Evolutionary conservation across 2,888 invertebrate genomes (phyloP).

Genomic region (Cybosia mesomella): DNA sequence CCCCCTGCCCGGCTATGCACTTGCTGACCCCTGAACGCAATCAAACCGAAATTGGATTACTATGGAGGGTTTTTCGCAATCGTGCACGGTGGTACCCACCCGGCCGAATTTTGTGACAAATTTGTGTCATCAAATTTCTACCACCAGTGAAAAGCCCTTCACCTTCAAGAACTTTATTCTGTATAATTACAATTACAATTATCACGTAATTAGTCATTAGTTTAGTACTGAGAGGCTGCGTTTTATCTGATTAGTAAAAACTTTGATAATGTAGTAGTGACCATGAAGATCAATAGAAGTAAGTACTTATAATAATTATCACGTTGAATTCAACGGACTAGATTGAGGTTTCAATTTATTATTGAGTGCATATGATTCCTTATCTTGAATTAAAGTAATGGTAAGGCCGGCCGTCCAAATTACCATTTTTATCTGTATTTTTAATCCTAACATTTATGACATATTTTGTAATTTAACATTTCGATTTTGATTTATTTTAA

Average conservation of each 20-base stretch:
- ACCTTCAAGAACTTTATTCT: not conserved
- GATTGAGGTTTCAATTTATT: not conserved
- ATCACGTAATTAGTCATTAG: constrained; percentile 15
- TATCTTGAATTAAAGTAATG: constrained; percentile 1
- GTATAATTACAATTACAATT: not conserved
- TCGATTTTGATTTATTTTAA: no score
- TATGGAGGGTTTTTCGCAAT: no score
- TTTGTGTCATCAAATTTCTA: no score
- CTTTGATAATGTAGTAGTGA: not conserved
- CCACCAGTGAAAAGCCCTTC: no score
- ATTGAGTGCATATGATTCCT: not conserved
- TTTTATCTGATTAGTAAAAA: constrained; percentile 3
- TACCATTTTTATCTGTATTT: not conserved
- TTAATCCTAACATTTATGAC: no score
- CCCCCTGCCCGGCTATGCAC: no score
- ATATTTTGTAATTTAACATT: no score
- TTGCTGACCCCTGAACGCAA: no score
- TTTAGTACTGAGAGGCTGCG: not conserved
- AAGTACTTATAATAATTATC: not conserved
- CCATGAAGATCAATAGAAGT: not conserved
- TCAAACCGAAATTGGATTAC: no score
- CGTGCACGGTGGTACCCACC: no score
- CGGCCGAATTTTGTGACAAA: no score
- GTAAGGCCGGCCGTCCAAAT: not conserved
- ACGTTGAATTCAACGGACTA: not conserved